phyloP scores from a whole-genome alignment of 2,113 vertebrate species.

The Gadus chalcogrammus region DNA sequence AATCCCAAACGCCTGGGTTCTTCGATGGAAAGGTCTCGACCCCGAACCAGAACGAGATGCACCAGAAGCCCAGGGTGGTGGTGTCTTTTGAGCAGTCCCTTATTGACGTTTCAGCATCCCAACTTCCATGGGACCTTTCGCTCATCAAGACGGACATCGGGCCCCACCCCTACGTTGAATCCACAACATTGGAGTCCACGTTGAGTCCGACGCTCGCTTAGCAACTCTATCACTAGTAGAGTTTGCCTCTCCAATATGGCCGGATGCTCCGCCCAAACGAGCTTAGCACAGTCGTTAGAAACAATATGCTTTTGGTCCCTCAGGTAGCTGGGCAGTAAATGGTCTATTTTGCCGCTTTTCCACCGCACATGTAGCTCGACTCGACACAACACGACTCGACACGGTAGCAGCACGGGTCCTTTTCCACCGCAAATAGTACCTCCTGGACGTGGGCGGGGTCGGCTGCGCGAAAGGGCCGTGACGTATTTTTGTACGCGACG shows the following conservation, averaged over 20 bases:
- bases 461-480: no score
- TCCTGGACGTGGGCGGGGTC: no score
- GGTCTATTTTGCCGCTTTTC: no score
- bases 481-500: no score
- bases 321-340: no score
- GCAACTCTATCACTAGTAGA: slow-evolving; percentile 28
- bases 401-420: no score
- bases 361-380: no score
- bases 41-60: slow-evolving; percentile 38
- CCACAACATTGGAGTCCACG: slow-evolving; percentile 42
- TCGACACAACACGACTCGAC: no score
- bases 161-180: slow-evolving; percentile 46
- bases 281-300: not conserved
- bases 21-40: slow-evolving; percentile 64
- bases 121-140: slow-evolving; percentile 69
- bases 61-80: slow-evolving; percentile 32
- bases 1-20: slow-evolving; percentile 27
- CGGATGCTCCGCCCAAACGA: no score
- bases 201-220: slow-evolving; percentile 58
- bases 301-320: not conserved
- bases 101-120: slow-evolving; percentile 35
- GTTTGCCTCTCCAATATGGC: slow-evolving; percentile 28
- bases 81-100: slow-evolving; percentile 46
- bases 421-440: no score
- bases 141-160: slow-evolving; percentile 53